Evolutionary conservation across 2,797 vertebrate genomes (phyloP), one percentile per base, ranked within the genome.

Genomic region (Neosilurus mollespiculum): DNA sequence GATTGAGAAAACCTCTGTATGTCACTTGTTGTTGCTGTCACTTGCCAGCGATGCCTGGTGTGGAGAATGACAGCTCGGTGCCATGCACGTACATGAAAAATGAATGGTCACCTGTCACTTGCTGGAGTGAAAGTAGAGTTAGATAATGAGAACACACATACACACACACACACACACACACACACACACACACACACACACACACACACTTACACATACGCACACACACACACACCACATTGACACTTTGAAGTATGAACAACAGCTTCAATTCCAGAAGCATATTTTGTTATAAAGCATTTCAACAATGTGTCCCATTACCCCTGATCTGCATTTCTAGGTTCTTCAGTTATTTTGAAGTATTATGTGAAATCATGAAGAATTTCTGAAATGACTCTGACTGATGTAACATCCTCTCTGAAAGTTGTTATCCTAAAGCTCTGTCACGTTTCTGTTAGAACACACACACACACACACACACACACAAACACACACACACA

Each of bases 201-300:
- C 12, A 15, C 24, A 65, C 62, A 65, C 24, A 7, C 24, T 3
- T n/a, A 62, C 61, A 64, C 15, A 69, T n/a, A 64, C n/a, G 26
- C 62, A 64, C 24, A 65, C 14, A 30, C 14, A 30, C 5, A 30
- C 62, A 65, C 15, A 18, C 26, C 64, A 66, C 16, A 5, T 4
- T 43, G 43, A 43, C 64, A 66, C 16, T 43, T 4, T 43, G 43
- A 43, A 43, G 43, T 43, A 43, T 4, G 43, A 43, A 43, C 43
- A 43, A 43, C 4, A 71, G 43, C 69, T 22, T 51, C 43, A 51
- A n/a, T 80, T 69, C 34, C 66, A 69, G 20, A 69, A 69, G 8
- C 30, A 69, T 69, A 67, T 26, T 71, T 51, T 71, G 22, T n/a
- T n/a, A 20, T 70, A 58, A 69, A 78, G 75, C 26, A 30, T 71